Base-by-base conservation (phyloP, 2,113 vertebrate species). In the Sprattus sprattus region DNA sequence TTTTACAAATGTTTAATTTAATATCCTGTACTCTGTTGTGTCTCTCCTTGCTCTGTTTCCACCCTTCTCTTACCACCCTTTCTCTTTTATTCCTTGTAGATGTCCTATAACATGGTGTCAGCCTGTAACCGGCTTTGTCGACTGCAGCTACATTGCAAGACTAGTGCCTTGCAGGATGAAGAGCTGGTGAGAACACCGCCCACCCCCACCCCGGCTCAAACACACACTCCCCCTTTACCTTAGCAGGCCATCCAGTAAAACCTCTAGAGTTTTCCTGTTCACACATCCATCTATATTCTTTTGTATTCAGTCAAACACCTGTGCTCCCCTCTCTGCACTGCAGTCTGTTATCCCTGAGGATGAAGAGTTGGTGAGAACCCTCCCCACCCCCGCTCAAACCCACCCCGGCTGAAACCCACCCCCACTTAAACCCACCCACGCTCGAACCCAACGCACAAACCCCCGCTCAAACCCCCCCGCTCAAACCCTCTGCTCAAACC, bases 101-200 rank as follows among this genome's bases (percentile, higher is more conserved):
- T 94, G 94, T 94, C 94, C 81, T 95, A 89, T 78, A 93, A 95
- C 86, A 94, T 95, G 94, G 94, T 96, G 86, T 93, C 89, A 1
- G 90, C 94, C 28, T 96, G 95, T 85, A 95, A 93, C 86, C 91
- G 93, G 2, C 89, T 96, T 7, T 88, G 90, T 60, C 93, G 86
- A 8, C 85, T 95, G 87, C 89, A 88, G 82, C 83, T 95, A 64
- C 83, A 91, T 44, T 92, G 89, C 49, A 90, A 92, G 47, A 86
- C 25, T 13, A 90, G 85, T 16, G 75, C 84, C 6, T 83, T 90
- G n/a, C 86, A 90, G 67, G 89, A 94, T 3, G 87, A 91, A 71
- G 86, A 91, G 0, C 89, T 95, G 94, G 96, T 96, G 91, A 91
- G 91, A 83, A 75, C 10, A 39, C 39, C 10, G 2, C 39, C 39